Conservation (phyloP, 2,113 vertebrate species). For the Cranoglanis bouderius region DNA sequence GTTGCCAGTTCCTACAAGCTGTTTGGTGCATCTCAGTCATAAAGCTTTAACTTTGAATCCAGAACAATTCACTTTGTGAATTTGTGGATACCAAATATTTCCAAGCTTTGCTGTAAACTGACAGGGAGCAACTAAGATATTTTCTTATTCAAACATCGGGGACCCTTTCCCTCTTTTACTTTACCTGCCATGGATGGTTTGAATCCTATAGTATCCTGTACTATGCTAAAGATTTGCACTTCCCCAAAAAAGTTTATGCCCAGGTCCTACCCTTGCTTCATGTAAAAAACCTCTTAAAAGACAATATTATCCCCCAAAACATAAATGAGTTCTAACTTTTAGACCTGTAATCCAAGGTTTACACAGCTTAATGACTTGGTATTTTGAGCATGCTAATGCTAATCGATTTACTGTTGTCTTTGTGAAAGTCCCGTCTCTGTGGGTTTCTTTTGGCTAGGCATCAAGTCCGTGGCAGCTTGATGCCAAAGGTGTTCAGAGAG, state of each 20-base stretch:
- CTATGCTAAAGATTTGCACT: neutral
- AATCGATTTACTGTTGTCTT: conserved; percentile 35
- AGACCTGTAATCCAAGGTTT: conserved; percentile 13
- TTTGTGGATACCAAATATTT: neutral
- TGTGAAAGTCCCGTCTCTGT: conserved; percentile 43
- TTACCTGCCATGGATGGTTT: neutral
- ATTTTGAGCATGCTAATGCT: conserved; percentile 26
- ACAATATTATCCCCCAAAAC: neutral
- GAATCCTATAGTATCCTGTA: neutral
- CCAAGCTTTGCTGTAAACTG: neutral
- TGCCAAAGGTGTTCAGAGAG: conserved; percentile 45
- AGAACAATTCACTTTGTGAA: neutral
- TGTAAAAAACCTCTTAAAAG: neutral
- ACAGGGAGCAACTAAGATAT: neutral
- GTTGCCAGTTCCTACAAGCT: conserved; percentile 5
- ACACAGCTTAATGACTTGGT: conserved; percentile 25
- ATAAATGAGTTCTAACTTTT: neutral
- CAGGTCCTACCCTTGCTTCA: neutral
- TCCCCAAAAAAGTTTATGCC: neutral
- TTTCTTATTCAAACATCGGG: neutral
- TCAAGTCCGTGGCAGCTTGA: conserved; percentile 44
- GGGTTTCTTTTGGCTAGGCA: conserved; percentile 46
- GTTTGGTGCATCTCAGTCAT: conserved; percentile 10
- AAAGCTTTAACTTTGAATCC: neutral
- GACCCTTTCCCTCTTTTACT: neutral